phyloP scores from a whole-genome alignment of 2,888 invertebrate genomes.

The Drosophila trichaetosa region DNA sequence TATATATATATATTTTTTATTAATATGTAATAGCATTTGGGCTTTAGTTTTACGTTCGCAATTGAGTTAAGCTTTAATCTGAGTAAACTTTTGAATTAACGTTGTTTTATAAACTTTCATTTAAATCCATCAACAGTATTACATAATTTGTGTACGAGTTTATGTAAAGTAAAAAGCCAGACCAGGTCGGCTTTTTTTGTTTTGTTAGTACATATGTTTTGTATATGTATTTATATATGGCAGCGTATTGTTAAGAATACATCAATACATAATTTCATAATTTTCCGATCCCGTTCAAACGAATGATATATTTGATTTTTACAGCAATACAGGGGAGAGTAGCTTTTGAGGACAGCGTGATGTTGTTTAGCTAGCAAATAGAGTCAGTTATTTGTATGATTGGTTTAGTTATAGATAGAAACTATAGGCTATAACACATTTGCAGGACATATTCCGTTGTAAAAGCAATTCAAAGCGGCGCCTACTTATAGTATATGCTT shows the following conservation, averaged over 20 bases:
- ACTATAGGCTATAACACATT: constrained; percentile 66
- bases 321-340: constrained; percentile 41
- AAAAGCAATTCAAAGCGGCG: constrained; percentile 67
- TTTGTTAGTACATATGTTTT: constrained; percentile 46
- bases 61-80: constrained; percentile 55
- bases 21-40: constrained; percentile 46
- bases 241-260: constrained; percentile 74
- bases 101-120: constrained; percentile 78
- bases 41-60: constrained; percentile 40
- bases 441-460: constrained; percentile 68
- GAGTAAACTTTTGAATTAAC: constrained; percentile 62
- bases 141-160: constrained; percentile 62
- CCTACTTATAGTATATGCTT: constrained; percentile 61
- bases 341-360: constrained; percentile 43
- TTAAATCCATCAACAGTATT: constrained; percentile 72
- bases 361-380: constrained; percentile 42
- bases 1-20: constrained; percentile 26
- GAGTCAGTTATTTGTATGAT: constrained; percentile 27
- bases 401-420: constrained; percentile 37
- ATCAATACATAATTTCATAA: constrained; percentile 64
- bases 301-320: constrained; percentile 37
- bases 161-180: constrained; percentile 49
- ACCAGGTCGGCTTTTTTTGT: constrained; percentile 62
- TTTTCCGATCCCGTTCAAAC: constrained; percentile 14
- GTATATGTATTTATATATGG: constrained; percentile 58